Evolutionary conservation across 2,113 vertebrate genomes (phyloP), one percentile per base, ranked within the genome.

Genomic region (Globicephala melas): DNA sequence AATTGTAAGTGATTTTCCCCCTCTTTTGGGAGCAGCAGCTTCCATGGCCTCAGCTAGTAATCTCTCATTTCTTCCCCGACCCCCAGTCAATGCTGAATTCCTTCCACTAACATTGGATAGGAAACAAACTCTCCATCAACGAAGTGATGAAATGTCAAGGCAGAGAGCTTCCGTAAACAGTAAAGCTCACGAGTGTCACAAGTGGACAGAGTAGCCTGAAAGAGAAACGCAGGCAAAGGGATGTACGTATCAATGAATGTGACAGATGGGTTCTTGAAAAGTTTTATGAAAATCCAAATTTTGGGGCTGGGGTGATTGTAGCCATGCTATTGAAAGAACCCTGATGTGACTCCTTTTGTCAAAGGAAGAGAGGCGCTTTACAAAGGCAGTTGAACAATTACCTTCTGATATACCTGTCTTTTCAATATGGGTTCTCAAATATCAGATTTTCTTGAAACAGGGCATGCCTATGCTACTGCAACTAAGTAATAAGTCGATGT

Each of bases 31-130:
- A 90, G 58, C 23, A 67, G 63, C 6, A 60, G 89, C 58, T 93
- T 67, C 68, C 86, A 17, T 11, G 33, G 82, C 41, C 81, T 79
- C n/a, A 28, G 65, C 38, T 33, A 65, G 70, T 65, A 67, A 95
- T 38, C 76, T 55, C 55, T 95, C 79, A 47, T 96, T 87, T 96
- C 95, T 55, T 97, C 23, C 20, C 50, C n/a, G 31, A 20, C 23
- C 58, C 79, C 67, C 5, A 68, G 50, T 31, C 58, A 28, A 47
- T 55, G 82, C 50, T 23, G 73, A 91, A 93, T 53, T 65, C 85
- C n/a, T 83, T 91, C 38, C 62, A 91, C 63, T 28, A 44, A 60
- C 53, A n/a, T 6, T 60, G 55, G 41, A 53, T 53, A 93, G 86
- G 73, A 88, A 93, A 74, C 47, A 87, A 65, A 84, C n/a, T 95